Evolutionary conservation across 1,140 invertebrate genomes (phyloP), one percentile per base, ranked within the genome.

Genomic region (Drosophila punjabiensis): DNA sequence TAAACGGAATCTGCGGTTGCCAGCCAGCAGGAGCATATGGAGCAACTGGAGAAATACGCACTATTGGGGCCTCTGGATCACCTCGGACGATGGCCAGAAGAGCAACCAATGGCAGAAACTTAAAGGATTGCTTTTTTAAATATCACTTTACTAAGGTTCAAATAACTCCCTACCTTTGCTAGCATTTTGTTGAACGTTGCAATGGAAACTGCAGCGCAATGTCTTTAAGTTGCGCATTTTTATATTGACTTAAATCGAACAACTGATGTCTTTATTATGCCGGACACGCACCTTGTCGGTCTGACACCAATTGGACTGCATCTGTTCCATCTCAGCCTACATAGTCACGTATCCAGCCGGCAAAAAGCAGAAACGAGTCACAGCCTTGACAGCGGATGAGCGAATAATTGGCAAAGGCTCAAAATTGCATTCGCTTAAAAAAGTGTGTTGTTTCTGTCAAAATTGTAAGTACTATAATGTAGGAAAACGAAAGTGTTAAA

Each of bases 21-120:
- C 85, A 93, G 18, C 92, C 92, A 20, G 81, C 14, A 0, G 92
- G 48, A 3, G 90, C 63, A 76, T 93, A 93, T 1, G 87, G 47
- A 3, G 90, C 62, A 78, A 92, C 92, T 2, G 88, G 85, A 5
- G 78, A 82, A 45, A 59, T n/a, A 5, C 77, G 53, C 4, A 41
- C 41, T 11, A 5, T 33, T 1, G 74, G 58, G 2, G 47, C 8
- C 61, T 76, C 70, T 9, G 68, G 37, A 52, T 39, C 30, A 20
- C 30, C 30, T 14, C 30, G 60, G 0, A 24, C 24, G 1, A 52
- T 28, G n/a, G n/a, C 41, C n/a, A 62, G 30, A 14, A 62, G 6
- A 1, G 59, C 30, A 20, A 67, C 7, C 8, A 74, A 2, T 7
- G 55, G 11, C 20, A 76, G 4, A 41, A 76, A 0, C 86, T 85